Evolutionary conservation across 2,888 invertebrate genomes (phyloP).

Genomic region (Thera obeliscata): DNA sequence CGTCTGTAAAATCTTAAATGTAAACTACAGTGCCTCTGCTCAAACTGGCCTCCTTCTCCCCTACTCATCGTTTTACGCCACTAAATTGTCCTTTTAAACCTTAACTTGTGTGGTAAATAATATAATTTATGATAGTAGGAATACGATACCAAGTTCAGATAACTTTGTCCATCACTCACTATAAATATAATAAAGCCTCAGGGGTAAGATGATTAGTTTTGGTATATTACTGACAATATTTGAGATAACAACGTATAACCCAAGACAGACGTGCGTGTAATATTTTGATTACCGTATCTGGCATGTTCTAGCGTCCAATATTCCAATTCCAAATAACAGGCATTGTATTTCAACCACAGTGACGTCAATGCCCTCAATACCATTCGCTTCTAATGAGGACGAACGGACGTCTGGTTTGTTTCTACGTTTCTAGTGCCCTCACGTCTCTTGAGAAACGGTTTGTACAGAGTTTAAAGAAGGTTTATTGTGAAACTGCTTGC

Average conservation of each 20-base stretch:
- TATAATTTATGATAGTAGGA: too few relatives aligned
- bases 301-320: constrained; percentile 1
- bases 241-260: not conserved
- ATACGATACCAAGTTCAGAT: too few relatives aligned
- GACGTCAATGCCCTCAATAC: constrained; percentile 7
- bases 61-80: too few relatives aligned
- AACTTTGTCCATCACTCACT: too few relatives aligned
- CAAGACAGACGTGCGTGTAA: constrained; percentile 1
- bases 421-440: not conserved
- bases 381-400: constrained; percentile 9
- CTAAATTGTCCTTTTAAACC: too few relatives aligned
- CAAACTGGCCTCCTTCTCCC: too few relatives aligned
- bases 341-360: constrained; percentile 15
- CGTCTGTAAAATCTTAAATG: too few relatives aligned
- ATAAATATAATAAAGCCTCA: too few relatives aligned
- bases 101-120: too few relatives aligned
- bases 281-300: constrained; percentile 6
- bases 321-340: not conserved
- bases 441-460: not conserved
- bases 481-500: not conserved
- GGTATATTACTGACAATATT: not conserved
- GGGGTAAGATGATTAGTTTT: not conserved
- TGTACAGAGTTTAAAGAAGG: not conserved
- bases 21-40: too few relatives aligned
- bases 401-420: constrained; percentile 2